phyloP scores from a whole-genome alignment of 2,888 invertebrate species.

The Oligia fasciuncula region DNA sequence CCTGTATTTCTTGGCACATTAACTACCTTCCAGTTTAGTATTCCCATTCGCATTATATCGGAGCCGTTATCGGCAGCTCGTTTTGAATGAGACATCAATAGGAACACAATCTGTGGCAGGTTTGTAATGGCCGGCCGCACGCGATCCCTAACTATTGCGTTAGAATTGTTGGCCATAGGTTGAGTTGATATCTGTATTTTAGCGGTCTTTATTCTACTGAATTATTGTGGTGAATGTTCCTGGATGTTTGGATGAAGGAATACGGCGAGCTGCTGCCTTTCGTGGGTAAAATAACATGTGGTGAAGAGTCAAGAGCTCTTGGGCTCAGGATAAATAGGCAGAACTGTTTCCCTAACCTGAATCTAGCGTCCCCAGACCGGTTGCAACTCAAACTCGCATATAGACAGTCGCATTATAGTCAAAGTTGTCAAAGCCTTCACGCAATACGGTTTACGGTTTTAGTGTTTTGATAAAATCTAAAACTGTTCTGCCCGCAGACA shows the following conservation, averaged over 20 bases:
- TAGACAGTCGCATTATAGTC: not conserved
- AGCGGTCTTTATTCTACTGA: not conserved
- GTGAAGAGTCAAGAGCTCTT: not conserved
- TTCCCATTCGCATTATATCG: constrained; percentile 38
- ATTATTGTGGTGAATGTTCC: not conserved
- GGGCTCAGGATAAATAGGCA: not conserved
- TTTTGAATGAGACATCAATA: constrained; percentile 67
- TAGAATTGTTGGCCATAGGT: constrained; percentile 39
- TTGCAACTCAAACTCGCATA: not conserved
- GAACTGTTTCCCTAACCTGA: not conserved
- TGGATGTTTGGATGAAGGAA: not conserved
- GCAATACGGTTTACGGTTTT: not conserved
- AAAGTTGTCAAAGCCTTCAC: not conserved
- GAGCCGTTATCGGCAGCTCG: constrained; percentile 50
- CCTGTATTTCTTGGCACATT: constrained; percentile 19
- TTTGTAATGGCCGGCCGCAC: constrained; percentile 63
- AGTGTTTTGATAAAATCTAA: not conserved
- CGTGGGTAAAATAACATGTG: not conserved
- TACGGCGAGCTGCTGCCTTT: not conserved
- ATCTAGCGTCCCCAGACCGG: not conserved
- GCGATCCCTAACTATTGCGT: constrained; percentile 60
- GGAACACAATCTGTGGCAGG: constrained; percentile 56
- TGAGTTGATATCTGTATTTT: constrained; percentile 44
- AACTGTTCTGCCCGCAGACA: not conserved
- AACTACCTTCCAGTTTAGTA: constrained; percentile 31